phyloP scores from a whole-genome alignment of 2,113 vertebrate species.

The Otolemur garnettii region DNA sequence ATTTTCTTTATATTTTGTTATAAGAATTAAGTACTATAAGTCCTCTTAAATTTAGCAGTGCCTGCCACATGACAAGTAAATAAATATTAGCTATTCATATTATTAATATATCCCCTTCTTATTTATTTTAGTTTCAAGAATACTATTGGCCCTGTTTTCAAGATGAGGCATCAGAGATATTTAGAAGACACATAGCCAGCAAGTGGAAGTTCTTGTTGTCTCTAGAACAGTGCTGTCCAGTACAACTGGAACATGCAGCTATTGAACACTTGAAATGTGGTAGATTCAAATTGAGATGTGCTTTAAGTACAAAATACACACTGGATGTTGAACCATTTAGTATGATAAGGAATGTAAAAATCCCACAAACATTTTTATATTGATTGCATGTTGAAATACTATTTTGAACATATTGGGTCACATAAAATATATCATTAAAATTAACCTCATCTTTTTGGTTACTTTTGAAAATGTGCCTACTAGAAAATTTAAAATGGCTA shows the following conservation, averaged over 20 bases:
- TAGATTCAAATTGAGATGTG: neutral
- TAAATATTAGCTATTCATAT: neutral
- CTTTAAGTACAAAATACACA: neutral
- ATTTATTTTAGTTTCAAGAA: neutral
- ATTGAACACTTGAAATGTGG: neutral
- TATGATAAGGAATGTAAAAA: neutral
- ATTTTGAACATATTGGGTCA: neutral
- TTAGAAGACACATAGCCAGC: neutral
- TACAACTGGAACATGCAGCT: neutral
- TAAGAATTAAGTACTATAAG: neutral
- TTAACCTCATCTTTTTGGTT: neutral
- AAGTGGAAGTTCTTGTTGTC: neutral
- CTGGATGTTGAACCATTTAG: neutral
- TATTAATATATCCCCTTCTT: neutral
- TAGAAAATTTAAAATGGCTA: neutral
- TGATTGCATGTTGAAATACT: neutral
- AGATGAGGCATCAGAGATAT: neutral
- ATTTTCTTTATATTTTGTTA: neutral
- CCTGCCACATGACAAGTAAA: neutral
- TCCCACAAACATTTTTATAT: neutral
- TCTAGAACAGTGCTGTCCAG: too few relatives aligned
- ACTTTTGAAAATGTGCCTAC: neutral
- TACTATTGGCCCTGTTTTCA: neutral
- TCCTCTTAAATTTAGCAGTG: neutral
- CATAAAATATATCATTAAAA: neutral